Evolutionary conservation across 2,888 invertebrate genomes (phyloP).

Genomic region (Pterobdella sp.): DNA sequence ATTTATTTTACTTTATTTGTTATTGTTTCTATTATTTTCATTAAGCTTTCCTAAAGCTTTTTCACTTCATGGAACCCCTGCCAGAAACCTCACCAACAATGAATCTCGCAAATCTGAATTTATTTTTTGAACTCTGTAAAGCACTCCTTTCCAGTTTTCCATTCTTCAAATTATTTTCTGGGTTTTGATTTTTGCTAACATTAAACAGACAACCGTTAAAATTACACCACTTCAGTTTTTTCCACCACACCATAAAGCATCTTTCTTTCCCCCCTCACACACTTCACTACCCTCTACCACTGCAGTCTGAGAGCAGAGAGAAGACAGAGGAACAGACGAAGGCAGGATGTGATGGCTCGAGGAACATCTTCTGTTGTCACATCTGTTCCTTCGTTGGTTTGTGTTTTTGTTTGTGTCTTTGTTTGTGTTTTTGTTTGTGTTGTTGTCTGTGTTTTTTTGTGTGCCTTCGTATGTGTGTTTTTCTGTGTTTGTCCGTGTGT

Average conservation of each 20-base stretch:
- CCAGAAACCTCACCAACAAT: background rate
- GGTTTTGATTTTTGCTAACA: too few species aligned
- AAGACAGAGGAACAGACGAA: background rate
- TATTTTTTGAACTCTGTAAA: too few species aligned
- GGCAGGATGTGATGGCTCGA: background rate
- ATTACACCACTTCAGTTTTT: too few species aligned
- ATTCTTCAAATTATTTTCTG: too few species aligned
- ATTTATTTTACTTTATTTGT: too few species aligned
- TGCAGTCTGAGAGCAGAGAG: background rate
- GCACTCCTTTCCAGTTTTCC: too few species aligned
- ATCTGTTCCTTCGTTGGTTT: constrained; percentile 53
- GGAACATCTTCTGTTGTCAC: constrained; percentile 52
- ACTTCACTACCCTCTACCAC: background rate
- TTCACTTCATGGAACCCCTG: background rate
- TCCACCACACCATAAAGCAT: too few species aligned
- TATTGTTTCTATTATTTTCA: too few species aligned
- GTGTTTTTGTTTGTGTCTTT: constrained; percentile 25
- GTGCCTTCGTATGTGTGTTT: background rate
- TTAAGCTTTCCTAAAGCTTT: background rate
- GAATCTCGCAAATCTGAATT: too few species aligned
- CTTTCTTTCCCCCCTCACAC: constrained; percentile 1
- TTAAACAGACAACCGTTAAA: too few species aligned
- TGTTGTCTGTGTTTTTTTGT: background rate
- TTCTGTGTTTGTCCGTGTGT: background rate
- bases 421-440: background rate